phyloP scores from a whole-genome alignment of 2,113 vertebrate species.

The Atherinomorus stipes region DNA sequence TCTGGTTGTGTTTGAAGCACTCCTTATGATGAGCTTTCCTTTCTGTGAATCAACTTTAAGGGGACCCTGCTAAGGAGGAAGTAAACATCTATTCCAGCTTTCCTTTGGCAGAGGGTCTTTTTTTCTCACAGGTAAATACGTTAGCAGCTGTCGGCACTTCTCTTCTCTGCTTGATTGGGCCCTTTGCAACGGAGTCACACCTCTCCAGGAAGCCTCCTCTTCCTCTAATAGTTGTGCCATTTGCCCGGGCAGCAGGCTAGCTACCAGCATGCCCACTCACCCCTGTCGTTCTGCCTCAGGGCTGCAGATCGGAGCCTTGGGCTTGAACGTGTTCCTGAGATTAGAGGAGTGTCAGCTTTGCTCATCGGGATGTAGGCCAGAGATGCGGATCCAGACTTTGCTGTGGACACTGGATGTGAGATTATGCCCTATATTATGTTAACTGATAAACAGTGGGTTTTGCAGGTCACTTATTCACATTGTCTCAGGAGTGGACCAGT shows the following conservation, averaged over 20 bases:
- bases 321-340: constrained; percentile 67
- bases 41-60: constrained; percentile 34
- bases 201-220: constrained; percentile 69
- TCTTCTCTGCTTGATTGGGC: constrained; percentile 72
- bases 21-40: constrained; percentile 41
- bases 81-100: constrained; percentile 13
- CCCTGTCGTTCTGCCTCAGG: constrained; percentile 39
- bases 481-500: constrained; percentile 1
- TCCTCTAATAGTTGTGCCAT: constrained; percentile 72
- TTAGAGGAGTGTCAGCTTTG: constrained; percentile 64
- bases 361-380: constrained; percentile 65
- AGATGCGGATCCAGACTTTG: constrained; percentile 56
- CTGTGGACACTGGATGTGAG: constrained; percentile 39
- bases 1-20: not conserved
- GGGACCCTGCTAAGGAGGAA: constrained; percentile 15
- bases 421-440: constrained; percentile 39
- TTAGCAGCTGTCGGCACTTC: constrained; percentile 76
- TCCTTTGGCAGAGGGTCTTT: constrained; percentile 20
- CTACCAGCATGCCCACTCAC: constrained; percentile 44
- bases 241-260: constrained; percentile 66
- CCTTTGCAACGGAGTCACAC: constrained; percentile 74
- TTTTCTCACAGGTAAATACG: constrained; percentile 69
- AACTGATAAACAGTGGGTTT: constrained; percentile 38
- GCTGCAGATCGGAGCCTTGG: constrained; percentile 47
- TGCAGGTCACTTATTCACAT: constrained; percentile 14